Evolutionary conservation across 2,797 vertebrate genomes (phyloP).

Genomic region (Micrastur ruficollis): DNA sequence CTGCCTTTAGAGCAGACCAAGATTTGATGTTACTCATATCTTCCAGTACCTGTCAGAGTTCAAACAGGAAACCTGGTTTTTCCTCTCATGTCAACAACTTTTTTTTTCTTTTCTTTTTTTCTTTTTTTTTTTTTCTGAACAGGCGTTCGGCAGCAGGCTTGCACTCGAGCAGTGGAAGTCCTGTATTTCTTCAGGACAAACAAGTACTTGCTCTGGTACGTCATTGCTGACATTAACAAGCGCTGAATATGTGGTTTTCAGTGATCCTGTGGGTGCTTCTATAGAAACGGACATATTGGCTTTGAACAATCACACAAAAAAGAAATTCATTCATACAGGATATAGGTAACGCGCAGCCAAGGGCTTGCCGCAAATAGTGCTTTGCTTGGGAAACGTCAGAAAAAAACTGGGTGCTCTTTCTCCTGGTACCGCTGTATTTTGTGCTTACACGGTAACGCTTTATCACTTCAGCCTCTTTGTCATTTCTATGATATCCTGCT

Average conservation of each 20-base stretch:
- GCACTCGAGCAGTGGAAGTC: neutral
- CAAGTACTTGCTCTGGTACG: constrained; percentile 48
- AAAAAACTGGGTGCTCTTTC: neutral
- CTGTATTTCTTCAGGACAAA: constrained; percentile 62
- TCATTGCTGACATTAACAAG: constrained; percentile 68
- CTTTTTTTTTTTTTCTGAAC: constrained; percentile 28
- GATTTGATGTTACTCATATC: constrained; percentile 90
- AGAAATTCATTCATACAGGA: constrained; percentile 62
- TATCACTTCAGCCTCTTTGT: neutral
- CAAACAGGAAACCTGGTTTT: constrained; percentile 89
- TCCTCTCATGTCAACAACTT: constrained; percentile 84
- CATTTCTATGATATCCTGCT: neutral
- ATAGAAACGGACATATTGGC: constrained; percentile 49
- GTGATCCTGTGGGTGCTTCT: constrained; percentile 60
- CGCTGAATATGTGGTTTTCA: constrained; percentile 50
- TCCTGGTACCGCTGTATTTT: neutral
- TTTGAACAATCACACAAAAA: constrained; percentile 24
- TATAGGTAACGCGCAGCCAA: neutral
- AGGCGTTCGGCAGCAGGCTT: constrained; percentile 20
- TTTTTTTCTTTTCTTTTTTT: neutral
- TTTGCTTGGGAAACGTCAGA: constrained; percentile 35
- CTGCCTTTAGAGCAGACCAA: constrained; percentile 73
- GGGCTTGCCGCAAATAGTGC: neutral
- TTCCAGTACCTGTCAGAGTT: constrained; percentile 87
- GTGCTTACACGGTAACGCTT: constrained; percentile 40